These are phyloP conservation scores for Ophraella communa DNA, from an alignment of 2,888 invertebrate genomes.

Conservation along the genomic window DNA sequence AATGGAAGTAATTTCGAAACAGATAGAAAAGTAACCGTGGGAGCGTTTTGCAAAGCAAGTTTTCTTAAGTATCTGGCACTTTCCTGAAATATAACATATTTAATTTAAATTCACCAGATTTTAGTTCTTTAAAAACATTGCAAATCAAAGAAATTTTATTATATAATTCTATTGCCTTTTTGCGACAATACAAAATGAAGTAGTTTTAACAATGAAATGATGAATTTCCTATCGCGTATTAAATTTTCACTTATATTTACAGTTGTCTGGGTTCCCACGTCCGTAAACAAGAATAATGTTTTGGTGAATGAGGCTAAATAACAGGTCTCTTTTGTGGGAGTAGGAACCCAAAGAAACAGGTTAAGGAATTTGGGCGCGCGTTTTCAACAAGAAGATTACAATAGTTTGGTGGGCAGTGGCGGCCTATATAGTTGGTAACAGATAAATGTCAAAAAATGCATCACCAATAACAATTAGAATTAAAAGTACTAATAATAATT, in stretches of 20 bases:
- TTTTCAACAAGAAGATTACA: constrained; percentile 18
- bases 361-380: constrained; percentile 20
- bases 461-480: too few relatives aligned
- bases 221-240: background rate
- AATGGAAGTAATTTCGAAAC: too few relatives aligned
- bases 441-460: background rate
- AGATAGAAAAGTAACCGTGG: too few relatives aligned
- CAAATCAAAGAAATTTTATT: too few relatives aligned
- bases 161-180: too few relatives aligned
- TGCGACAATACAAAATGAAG: too few relatives aligned
- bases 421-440: constrained; percentile 1
- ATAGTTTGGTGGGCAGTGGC: constrained; percentile 11
- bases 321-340: constrained; percentile 17
- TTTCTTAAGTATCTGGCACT: too few relatives aligned
- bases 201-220: background rate
- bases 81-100: too few relatives aligned
- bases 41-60: too few relatives aligned
- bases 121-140: too few relatives aligned
- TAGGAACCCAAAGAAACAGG: constrained; percentile 19
- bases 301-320: constrained; percentile 10
- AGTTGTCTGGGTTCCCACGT: constrained; percentile 6
- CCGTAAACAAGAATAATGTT: constrained; percentile 6
- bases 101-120: too few relatives aligned
- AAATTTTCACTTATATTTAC: background rate
- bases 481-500: too few relatives aligned